A percentile compares a stretch with the other conserved stretches of the same genome.
phyloP scores from a whole-genome alignment of 2,113 vertebrate species.

The Erinaceus europaeus region DNA sequence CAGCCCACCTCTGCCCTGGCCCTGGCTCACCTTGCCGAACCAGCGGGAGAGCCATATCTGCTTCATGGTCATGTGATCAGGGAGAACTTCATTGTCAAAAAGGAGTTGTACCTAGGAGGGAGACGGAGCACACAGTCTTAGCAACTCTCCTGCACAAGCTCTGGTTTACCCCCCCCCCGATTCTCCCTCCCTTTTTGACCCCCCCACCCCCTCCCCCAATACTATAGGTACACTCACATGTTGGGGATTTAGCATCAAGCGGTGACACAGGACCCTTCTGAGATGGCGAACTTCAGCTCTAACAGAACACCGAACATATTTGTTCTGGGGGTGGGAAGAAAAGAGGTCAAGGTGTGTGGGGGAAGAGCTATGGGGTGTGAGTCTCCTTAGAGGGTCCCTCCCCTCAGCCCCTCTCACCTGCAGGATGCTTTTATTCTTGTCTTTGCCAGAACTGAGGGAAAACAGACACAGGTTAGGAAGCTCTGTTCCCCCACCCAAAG shows the following conservation, averaged over 20 bases:
- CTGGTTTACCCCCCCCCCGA: too few species aligned
- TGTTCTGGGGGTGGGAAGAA: constrained; percentile 84
- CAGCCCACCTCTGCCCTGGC: neutral
- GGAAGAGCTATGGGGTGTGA: neutral
- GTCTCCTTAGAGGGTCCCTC: neutral
- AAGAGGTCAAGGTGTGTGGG: neutral
- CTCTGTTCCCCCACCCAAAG: neutral
- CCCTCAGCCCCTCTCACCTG: constrained; percentile 85
- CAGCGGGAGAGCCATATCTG: constrained; percentile 86
- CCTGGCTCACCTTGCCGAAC: constrained; percentile 84
- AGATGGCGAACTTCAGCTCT: constrained; percentile 94
- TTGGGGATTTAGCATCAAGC: constrained; percentile 90
- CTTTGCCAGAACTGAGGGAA: constrained; percentile 89
- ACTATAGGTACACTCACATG: constrained; percentile 83
- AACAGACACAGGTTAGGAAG: constrained; percentile 50
- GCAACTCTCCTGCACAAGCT: neutral
- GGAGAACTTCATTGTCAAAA: constrained; percentile 83
- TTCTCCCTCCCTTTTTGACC: neutral
- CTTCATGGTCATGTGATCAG: constrained; percentile 87
- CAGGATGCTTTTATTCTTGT: constrained; percentile 91
- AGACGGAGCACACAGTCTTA: neutral
- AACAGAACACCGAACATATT: constrained; percentile 95
- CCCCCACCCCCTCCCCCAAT: neutral
- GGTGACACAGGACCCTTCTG: constrained; percentile 92
- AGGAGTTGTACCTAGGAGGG: constrained; percentile 82